Evolutionary conservation across 2,888 invertebrate genomes (phyloP), one percentile per base, ranked within the genome.

Genomic region (Tenthredo livida): DNA sequence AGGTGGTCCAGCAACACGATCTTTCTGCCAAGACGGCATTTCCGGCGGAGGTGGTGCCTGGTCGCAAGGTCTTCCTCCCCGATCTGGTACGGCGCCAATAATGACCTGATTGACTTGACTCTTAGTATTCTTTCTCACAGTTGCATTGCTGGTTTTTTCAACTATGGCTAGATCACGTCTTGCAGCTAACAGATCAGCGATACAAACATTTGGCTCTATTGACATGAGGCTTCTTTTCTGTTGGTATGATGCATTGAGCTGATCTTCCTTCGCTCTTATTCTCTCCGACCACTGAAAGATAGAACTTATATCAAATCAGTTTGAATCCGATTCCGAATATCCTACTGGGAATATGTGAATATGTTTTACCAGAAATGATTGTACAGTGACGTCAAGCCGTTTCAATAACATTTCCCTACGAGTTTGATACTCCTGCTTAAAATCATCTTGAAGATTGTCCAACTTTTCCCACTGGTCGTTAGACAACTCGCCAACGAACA

Each of bases 1-100:
- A 85, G 86, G 86, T 12, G 95, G 94, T 50, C 94, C 95, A 50
- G 94, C 90, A 0, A 94, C 94, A 58, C 95, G 94, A 83, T 95
- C 94, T 90, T 98, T 97, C 90, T 97, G 96, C 98, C 99, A 99
- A 0, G 98, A 96, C 0, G 99, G 99, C 98, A 99, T 99, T 94
- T 99, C 99, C 0, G 98, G 98, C 0, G 98, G 98, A 0, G 99
- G 99, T 0, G 98, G 97, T 87, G 97, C 97, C 89, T 97, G 97
- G 90, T 99, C 99, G 89, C 96, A 96, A 0, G 99, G 97, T 82
- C 99, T 94, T 1, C 99, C 99, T 29, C 99, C 99, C 89, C 99
- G 94, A 93, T 99, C 99, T 0, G 99, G 99, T 0, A 99, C 98
- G 93, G 94, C 94, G 86, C 98, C 98, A 92, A 99, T 99, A 50